Percentiles rank a stretch among this genome's conserved stretches.
Evolutionary conservation across 2,113 vertebrate species (phyloP).

Genomic region (Lutjanus erythropterus): DNA sequence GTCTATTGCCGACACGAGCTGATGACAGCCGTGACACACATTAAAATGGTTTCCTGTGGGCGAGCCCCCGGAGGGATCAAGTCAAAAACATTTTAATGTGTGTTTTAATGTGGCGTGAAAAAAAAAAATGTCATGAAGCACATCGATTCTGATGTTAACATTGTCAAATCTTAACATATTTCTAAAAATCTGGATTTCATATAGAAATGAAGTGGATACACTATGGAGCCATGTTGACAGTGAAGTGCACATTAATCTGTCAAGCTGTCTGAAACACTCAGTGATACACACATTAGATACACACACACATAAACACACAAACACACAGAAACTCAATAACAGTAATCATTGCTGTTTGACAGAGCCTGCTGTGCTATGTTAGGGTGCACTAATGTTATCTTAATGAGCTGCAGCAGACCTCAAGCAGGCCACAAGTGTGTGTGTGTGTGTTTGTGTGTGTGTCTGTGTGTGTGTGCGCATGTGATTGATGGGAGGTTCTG

Average conservation of each 20-base stretch:
- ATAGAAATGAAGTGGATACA: not conserved
- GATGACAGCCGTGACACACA: no score
- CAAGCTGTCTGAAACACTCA: not conserved
- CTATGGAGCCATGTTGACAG: not conserved
- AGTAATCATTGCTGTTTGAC: conserved; percentile 22
- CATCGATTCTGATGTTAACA: no score
- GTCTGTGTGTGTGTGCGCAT: not conserved
- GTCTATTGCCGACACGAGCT: no score
- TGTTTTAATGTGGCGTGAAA: no score
- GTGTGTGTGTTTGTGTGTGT: conserved; percentile 12
- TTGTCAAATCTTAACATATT: no score
- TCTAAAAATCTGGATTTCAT: no score
- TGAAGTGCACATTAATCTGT: not conserved
- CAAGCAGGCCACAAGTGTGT: conserved; percentile 6
- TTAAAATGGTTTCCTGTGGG: no score
- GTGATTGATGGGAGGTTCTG: conserved; percentile 28
- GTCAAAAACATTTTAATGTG: no score
- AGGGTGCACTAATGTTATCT: conserved; percentile 18
- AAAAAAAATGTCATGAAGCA: no score
- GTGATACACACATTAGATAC: not conserved
- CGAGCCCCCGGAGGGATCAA: no score
- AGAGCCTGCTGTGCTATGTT: conserved; percentile 23
- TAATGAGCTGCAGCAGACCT: conserved; percentile 43
- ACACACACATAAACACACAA: not conserved
- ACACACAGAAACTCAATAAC: not conserved